These are phyloP conservation scores for Diarsia rubi DNA, from an alignment of 2,888 invertebrate species.

Conservation along the genomic window DNA sequence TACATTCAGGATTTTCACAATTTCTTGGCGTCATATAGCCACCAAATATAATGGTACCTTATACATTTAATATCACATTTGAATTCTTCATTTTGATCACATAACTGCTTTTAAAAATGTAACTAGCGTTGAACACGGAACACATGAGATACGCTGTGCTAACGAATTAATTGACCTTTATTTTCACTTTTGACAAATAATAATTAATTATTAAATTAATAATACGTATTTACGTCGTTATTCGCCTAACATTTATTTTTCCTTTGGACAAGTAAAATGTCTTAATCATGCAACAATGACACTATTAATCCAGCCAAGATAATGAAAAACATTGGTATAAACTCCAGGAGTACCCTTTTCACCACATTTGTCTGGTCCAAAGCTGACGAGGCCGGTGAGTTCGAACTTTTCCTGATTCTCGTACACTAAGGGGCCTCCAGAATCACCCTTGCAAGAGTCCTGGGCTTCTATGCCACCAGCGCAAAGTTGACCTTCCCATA, in stretches of 20 bases:
- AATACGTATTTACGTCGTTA: no score
- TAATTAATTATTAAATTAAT: no score
- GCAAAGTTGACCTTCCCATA: slow-evolving; percentile 83
- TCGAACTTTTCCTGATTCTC: slow-evolving; percentile 70
- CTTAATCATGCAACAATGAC: slow-evolving; percentile 29
- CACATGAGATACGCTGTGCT: not conserved
- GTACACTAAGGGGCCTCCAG: slow-evolving; percentile 92
- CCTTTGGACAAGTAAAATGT: not conserved
- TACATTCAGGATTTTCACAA: no score
- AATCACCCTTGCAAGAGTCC: slow-evolving; percentile 92
- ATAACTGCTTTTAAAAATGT: not conserved
- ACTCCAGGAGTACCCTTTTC: slow-evolving; percentile 90
- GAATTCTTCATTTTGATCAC: not conserved
- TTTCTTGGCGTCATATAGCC: no score
- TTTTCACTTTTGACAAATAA: not conserved
- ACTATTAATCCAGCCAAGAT: slow-evolving; percentile 89
- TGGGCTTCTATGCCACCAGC: slow-evolving; percentile 90
- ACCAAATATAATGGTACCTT: slow-evolving; percentile 5
- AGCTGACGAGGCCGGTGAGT: slow-evolving; percentile 90
- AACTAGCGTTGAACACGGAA: not conserved
- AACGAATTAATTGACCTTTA: not conserved
- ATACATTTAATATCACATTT: not conserved
- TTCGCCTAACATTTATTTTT: no score
- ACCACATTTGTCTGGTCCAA: slow-evolving; percentile 91
- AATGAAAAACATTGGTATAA: slow-evolving; percentile 91